phyloP scores from a whole-genome alignment of 2,888 invertebrate species.

The Carabus problematicus region DNA sequence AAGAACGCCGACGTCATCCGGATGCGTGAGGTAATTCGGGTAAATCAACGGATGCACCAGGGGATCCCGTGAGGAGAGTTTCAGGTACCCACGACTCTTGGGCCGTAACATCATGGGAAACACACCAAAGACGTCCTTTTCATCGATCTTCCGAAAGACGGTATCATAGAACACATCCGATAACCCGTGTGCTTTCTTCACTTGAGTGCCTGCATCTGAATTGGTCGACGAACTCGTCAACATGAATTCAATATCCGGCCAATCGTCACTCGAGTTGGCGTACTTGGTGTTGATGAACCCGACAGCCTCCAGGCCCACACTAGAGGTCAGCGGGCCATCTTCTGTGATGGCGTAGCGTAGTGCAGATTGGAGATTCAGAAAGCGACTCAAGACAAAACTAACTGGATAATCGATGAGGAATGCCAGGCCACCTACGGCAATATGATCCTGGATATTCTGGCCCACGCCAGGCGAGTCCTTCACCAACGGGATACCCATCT shows the following conservation, averaged over 20 bases:
- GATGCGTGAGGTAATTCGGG: conserved; percentile 90
- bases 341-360: conserved; percentile 85
- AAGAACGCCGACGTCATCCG: conserved; percentile 81
- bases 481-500: conserved; percentile 76
- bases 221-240: conserved; percentile 81
- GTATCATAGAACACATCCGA: conserved; percentile 82
- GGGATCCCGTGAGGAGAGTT: conserved; percentile 67
- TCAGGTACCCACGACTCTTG: conserved; percentile 82
- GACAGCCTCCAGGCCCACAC: conserved; percentile 85
- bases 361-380: conserved; percentile 84
- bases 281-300: conserved; percentile 90
- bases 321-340: conserved; percentile 85
- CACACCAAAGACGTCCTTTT: conserved; percentile 79
- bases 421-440: conserved; percentile 83
- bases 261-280: conserved; percentile 84
- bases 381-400: conserved; percentile 78
- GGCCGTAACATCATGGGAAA: conserved; percentile 92
- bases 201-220: conserved; percentile 80
- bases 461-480: conserved; percentile 85
- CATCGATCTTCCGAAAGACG: conserved; percentile 74
- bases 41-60: conserved; percentile 84
- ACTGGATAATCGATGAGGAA: conserved; percentile 83
- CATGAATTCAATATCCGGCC: conserved; percentile 94
- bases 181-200: conserved; percentile 81
- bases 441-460: conserved; percentile 87